These are phyloP conservation scores for Alsophila aescularia DNA, from an alignment of 2,888 invertebrate species.

Conservation along the genomic window DNA sequence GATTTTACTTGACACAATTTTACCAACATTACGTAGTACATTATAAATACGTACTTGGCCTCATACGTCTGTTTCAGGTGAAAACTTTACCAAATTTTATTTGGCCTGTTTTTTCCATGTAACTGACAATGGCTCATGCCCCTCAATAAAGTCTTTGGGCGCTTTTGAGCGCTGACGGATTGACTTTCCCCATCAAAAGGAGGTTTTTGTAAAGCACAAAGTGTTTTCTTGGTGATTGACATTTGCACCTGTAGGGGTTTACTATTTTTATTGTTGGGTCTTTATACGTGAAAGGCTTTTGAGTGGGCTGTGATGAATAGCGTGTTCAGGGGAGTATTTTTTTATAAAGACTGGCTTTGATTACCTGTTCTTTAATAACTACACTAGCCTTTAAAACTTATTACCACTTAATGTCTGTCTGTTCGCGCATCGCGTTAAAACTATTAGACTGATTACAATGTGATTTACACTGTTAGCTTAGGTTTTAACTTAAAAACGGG, in stretches of 20 bases:
- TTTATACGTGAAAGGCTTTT: constrained; percentile 21
- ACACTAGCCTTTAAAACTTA: no score
- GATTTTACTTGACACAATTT: no score
- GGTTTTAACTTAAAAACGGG: no score
- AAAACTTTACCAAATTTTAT: neutral
- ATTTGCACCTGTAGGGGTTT: constrained; percentile 38
- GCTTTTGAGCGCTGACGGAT: constrained; percentile 41
- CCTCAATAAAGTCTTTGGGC: constrained; percentile 27
- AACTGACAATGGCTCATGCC: neutral
- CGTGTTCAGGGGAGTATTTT: neutral
- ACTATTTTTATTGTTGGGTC: constrained; percentile 26
- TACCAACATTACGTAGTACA: no score
- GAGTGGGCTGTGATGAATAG: constrained; percentile 18
- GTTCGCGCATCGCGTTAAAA: no score
- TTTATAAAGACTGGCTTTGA: neutral
- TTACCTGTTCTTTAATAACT: no score
- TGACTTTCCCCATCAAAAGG: constrained; percentile 34
- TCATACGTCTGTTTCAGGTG: no score
- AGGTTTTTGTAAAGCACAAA: constrained; percentile 40
- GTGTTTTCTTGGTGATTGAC: constrained; percentile 43
- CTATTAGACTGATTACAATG: no score
- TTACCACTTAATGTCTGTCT: no score
- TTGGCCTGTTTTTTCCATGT: constrained; percentile 1
- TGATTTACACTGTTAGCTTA: no score
- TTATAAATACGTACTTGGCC: no score